Evolutionary conservation across 2,797 vertebrate species (phyloP).

Genomic region (Pygocentrus nattereri): DNA sequence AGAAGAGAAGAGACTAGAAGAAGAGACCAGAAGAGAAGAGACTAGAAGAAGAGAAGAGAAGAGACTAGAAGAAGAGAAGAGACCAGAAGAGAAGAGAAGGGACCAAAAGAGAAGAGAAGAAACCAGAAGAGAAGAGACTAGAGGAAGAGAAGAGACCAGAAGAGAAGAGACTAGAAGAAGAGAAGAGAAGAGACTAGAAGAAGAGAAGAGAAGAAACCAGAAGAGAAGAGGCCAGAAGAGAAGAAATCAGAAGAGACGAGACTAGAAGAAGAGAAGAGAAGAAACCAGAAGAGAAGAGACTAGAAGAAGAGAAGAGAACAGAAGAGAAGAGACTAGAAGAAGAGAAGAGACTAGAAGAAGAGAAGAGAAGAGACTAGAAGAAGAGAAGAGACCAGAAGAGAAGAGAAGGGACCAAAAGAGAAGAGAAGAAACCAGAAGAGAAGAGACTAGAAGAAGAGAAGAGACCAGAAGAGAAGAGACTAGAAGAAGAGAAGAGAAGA

Average conservation of each 20-base stretch:
- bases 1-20: neutral
- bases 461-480: neutral
- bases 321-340: neutral
- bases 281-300: no score
- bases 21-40: neutral
- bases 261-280: no score
- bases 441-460: no score
- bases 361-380: neutral
- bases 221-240: neutral
- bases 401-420: neutral
- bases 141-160: constrained; percentile 1
- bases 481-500: no score
- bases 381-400: no score
- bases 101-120: neutral
- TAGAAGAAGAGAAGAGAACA: neutral
- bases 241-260: neutral
- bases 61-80: no score
- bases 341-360: neutral
- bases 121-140: no score
- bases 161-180: neutral
- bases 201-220: no score
- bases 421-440: no score
- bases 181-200: no score
- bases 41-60: no score
- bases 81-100: neutral